Base-by-base conservation (phyloP, 2,113 vertebrate genomes). In the Odontesthes bonariensis region DNA sequence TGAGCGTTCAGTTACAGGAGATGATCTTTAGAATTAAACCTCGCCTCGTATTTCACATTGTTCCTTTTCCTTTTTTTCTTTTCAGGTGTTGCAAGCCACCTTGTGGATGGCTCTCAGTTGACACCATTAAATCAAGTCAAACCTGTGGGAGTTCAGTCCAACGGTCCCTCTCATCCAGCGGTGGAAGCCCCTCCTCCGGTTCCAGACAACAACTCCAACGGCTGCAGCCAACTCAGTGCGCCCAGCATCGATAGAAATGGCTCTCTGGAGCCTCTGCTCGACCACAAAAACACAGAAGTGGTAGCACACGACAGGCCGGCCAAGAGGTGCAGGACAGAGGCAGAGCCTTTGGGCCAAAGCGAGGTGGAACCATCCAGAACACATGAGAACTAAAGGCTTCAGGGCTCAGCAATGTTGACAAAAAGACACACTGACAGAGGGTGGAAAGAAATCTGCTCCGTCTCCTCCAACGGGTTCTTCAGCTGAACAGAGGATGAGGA, bases 181-280 rank as follows among this genome's bases (percentile, higher is more conserved):
- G 94, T 31, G 3, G 86, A 87, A 4, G 65, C 61, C 31, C 58
- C 79, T 14, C 74, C 66, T 19, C 11, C 78, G 13, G 16, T 92
- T 66, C 75, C 93, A 0, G 96, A 97, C 67, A 91, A 74, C 72
- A 96, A 95, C 47, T 95, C 95, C 12, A 98, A 97, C 33, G 96
- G 96, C 8, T 96, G 95, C 72, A 95, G 42, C 71, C 82, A 86
- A 77, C 93, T 38, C 88, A 42, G 68, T n/a, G 89, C 93, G 13
- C n/a, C 85, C 59, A 44, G 51, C 27, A 95, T 95, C 8, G 86
- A 95, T 60, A 94, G 86, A 85, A 76, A 90, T 0, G 87, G 94
- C 32, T 94, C 91, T 20, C 68, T 91, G 51, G 91, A 93, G 51
- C 63, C 86, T 12, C 53, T 44, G 20, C 35, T 61, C 8, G 88